These are phyloP conservation scores for Ammodytes marinus DNA, from an alignment of 2,113 vertebrate genomes.

Conservation along the genomic window DNA sequence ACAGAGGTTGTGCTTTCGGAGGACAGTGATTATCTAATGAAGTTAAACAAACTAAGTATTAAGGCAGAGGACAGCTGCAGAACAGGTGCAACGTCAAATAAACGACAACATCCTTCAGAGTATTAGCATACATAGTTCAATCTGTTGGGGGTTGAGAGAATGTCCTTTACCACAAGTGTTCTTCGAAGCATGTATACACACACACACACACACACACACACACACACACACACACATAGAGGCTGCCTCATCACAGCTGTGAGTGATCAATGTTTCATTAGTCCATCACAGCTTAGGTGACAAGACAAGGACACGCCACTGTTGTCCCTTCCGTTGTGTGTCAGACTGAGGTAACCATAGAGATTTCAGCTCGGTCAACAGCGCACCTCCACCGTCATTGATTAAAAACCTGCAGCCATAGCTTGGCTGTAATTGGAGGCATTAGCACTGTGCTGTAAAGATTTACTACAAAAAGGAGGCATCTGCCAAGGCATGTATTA, in stretches of 20 bases:
- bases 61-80: not conserved
- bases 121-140: constrained; percentile 26
- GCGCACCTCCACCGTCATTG: constrained; percentile 58
- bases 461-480: constrained; percentile 21
- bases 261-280: constrained; percentile 83
- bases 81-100: constrained; percentile 7
- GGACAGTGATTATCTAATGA: not conserved
- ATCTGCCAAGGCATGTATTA: not conserved
- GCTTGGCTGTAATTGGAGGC: constrained; percentile 57
- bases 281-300: constrained; percentile 74
- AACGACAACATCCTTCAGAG: constrained; percentile 7
- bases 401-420: constrained; percentile 69
- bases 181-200: not conserved
- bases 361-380: constrained; percentile 61
- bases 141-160: not conserved
- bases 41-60: not conserved
- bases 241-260: constrained; percentile 48
- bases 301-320: constrained; percentile 58
- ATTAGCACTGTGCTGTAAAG: constrained; percentile 44
- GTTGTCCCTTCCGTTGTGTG: constrained; percentile 62
- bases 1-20: not conserved
- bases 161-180: not conserved
- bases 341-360: constrained; percentile 76
- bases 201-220: constrained; percentile 3
- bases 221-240: constrained; percentile 19